A percentile compares a stretch with the other conserved stretches of the same genome.
Evolutionary conservation across 35 echinoderm and acorn worm species (phyloP).

Genomic region (Patiria miniata): DNA sequence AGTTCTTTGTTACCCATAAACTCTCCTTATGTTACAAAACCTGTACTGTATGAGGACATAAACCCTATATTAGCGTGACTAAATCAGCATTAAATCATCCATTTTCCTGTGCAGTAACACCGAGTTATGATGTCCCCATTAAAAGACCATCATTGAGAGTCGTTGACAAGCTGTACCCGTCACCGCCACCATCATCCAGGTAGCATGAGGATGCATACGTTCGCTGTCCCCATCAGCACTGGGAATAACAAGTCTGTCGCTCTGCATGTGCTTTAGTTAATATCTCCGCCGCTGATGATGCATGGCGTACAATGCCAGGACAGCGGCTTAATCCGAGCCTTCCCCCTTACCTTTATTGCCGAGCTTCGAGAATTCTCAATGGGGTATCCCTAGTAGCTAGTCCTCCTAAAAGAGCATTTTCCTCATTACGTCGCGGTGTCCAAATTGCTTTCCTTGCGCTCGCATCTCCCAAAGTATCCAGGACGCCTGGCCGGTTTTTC

Average conservation of each 20-base stretch:
- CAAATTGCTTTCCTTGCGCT: background rate
- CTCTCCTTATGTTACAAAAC: too few species aligned
- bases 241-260: slow-evolving; percentile 22
- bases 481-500: slow-evolving; percentile 11
- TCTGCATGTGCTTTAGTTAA: slow-evolving; percentile 26
- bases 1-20: too few species aligned
- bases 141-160: background rate
- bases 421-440: slow-evolving; percentile 2
- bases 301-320: background rate
- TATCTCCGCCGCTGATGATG: background rate
- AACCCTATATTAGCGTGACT: too few species aligned
- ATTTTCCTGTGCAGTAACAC: too few species aligned
- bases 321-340: background rate
- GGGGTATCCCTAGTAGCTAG: slow-evolving; percentile 3
- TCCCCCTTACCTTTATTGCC: background rate
- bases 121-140: too few species aligned
- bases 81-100: too few species aligned
- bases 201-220: background rate
- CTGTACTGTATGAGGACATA: too few species aligned
- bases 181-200: background rate
- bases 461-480: slow-evolving; percentile 9
- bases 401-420: background rate
- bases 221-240: background rate
- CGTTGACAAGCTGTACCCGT: background rate
- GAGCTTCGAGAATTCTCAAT: background rate